phyloP scores from a whole-genome alignment of 2,888 invertebrate species.

The Cryptus viduatorius region DNA sequence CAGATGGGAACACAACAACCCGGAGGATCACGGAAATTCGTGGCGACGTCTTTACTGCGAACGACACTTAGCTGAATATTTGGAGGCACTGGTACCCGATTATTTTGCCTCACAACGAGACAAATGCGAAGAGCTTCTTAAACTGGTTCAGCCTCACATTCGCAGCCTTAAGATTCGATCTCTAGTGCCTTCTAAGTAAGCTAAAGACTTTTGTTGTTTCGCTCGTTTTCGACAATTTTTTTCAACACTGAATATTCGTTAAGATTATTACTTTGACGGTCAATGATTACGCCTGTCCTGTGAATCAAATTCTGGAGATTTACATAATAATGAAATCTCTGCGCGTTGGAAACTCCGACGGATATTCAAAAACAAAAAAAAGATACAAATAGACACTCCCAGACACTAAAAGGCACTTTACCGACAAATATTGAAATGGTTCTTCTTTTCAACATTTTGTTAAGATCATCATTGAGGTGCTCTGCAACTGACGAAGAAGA shows the following conservation, averaged over 20 bases:
- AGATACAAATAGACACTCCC: too few relatives aligned
- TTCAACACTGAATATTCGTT: neutral
- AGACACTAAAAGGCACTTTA: too few relatives aligned
- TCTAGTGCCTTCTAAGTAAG: constrained; percentile 77
- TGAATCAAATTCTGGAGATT: neutral
- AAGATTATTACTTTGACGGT: too few relatives aligned
- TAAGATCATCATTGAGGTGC: constrained; percentile 80
- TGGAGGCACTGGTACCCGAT: constrained; percentile 78
- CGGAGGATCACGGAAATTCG: constrained; percentile 76
- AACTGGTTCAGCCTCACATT: constrained; percentile 74
- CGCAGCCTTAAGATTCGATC: constrained; percentile 74
- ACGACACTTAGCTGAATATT: constrained; percentile 81
- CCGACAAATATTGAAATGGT: neutral
- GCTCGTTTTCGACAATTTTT: too few relatives aligned
- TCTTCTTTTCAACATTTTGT: neutral
- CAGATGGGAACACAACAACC: constrained; percentile 79
- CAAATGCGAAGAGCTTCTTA: constrained; percentile 73
- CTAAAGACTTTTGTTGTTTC: neutral
- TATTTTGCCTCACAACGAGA: constrained; percentile 73
- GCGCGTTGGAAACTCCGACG: too few relatives aligned
- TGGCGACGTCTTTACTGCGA: constrained; percentile 83
- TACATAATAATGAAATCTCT: too few relatives aligned
- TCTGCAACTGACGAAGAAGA: constrained; percentile 80
- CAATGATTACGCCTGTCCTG: too few relatives aligned
- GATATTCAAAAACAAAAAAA: too few relatives aligned